Base-by-base conservation (phyloP, 2,888 invertebrate species). In the Chalcis sispes region DNA sequence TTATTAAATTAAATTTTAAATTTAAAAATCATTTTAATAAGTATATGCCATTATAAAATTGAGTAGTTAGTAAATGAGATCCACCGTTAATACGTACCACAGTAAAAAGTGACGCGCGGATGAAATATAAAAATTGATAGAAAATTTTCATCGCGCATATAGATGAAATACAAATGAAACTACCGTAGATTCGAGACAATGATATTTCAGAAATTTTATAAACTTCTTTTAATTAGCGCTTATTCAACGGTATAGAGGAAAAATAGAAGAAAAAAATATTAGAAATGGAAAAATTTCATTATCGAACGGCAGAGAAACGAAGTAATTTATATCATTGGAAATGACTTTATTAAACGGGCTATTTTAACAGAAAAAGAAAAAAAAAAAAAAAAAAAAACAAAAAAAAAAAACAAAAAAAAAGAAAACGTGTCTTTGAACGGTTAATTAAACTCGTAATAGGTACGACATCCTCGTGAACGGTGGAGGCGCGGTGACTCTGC, bases 391-490 rank as follows among this genome's bases (percentile, higher is more conserved):
- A 79, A 82, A 79, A 76, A 79, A 77, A 77, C 1, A 50, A 20
- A 15, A 4, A n/a, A 15, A 46, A 15, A 2, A n/a, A 46, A 20
- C 18, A 4, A 50, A 20, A 69, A 69, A 62, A 50, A 20, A 58
- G 50, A 52, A 62, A 56, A 73, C 73, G 66, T 66, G 77, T 48
- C 72, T 77, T 48, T 77, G 70, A 77, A 66, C 64, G 69, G 72
- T 72, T 75, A 77, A 77, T 75, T 77, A 71, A 75, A 77, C 67
- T 64, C 56, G 70, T 66, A 89, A 79, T 89, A 98, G 98, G 95
- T 99, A 99, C 91, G 99, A 99, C 90, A 95, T 99, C 75, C 91
- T 99, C 85, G 98, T 99, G 78, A 99, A 99, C 89, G 99, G 99
- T 18, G 99, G 99, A 61, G 98, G 98, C 40, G 98, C 98, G 1